phyloP scores from a whole-genome alignment of 2,797 vertebrate species.

The Schizopygopsis malacanthus region DNA sequence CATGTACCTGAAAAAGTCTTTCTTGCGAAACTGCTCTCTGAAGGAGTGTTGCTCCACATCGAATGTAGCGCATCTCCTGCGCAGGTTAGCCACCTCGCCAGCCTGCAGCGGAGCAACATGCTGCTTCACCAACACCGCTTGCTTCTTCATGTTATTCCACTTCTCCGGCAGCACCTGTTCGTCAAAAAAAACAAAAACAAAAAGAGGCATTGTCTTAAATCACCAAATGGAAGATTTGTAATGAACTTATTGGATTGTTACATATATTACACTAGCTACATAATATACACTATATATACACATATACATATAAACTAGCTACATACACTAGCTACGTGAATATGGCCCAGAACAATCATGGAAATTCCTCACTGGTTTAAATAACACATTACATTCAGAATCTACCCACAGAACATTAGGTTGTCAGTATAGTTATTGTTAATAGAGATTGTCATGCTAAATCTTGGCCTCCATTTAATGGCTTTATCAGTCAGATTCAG shows the following conservation, averaged over 20 bases:
- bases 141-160: conserved; percentile 89
- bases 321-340: background rate
- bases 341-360: background rate
- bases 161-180: conserved; percentile 91
- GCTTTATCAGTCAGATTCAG: background rate
- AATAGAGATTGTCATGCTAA: background rate
- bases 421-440: background rate
- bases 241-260: background rate
- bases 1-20: conserved; percentile 89
- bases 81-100: conserved; percentile 80
- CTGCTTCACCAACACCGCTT: conserved; percentile 83
- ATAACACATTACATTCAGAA: background rate
- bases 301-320: background rate
- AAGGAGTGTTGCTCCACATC: conserved; percentile 85
- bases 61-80: conserved; percentile 82
- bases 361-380: background rate
- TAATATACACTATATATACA: no score
- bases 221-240: background rate
- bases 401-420: background rate
- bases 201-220: background rate
- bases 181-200: background rate
- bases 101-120: conserved; percentile 90
- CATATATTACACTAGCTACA: background rate
- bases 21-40: conserved; percentile 80
- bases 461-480: background rate